phyloP scores from a whole-genome alignment of 2,888 invertebrate species.

The Teleiodes luculella region DNA sequence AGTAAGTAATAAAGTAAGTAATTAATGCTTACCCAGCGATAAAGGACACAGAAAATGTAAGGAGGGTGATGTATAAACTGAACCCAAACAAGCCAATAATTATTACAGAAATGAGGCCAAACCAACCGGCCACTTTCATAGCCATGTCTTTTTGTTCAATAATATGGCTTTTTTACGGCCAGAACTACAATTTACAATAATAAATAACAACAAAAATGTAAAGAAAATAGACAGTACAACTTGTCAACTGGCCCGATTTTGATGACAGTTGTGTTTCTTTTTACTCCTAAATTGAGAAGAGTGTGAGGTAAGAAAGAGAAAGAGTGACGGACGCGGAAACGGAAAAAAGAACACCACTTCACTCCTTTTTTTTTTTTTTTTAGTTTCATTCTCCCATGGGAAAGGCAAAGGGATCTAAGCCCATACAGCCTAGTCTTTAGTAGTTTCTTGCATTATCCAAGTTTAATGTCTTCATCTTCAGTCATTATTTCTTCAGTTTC shows the following conservation, averaged over 20 bases:
- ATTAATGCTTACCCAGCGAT: slow-evolving; percentile 57
- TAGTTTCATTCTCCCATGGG: too few relatives aligned
- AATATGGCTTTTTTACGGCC: neutral
- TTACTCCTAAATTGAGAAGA: too few relatives aligned
- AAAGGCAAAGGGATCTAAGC: too few relatives aligned
- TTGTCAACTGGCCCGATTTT: slow-evolving; percentile 20
- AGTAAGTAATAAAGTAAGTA: slow-evolving; percentile 3
- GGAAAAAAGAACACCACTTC: too few relatives aligned
- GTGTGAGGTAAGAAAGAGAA: too few relatives aligned
- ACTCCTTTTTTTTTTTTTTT: too few relatives aligned
- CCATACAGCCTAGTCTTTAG: too few relatives aligned
- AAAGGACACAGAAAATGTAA: slow-evolving; percentile 62
- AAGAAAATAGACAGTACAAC: slow-evolving; percentile 16
- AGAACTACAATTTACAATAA: slow-evolving; percentile 34
- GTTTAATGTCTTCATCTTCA: too few relatives aligned
- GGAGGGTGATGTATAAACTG: slow-evolving; percentile 57
- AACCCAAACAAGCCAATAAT: slow-evolving; percentile 63
- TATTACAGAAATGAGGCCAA: slow-evolving; percentile 61
- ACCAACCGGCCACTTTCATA: slow-evolving; percentile 56
- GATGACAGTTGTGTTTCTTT: neutral
- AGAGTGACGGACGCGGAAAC: too few relatives aligned
- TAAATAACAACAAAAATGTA: slow-evolving; percentile 31
- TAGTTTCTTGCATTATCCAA: too few relatives aligned
- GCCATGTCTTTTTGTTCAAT: slow-evolving; percentile 39
- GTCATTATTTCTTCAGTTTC: too few relatives aligned